A percentile compares a stretch with the other conserved stretches of the same genome.
phyloP scores from a whole-genome alignment of 2,797 vertebrate genomes.

The Melanotaenia parkinsoni region DNA sequence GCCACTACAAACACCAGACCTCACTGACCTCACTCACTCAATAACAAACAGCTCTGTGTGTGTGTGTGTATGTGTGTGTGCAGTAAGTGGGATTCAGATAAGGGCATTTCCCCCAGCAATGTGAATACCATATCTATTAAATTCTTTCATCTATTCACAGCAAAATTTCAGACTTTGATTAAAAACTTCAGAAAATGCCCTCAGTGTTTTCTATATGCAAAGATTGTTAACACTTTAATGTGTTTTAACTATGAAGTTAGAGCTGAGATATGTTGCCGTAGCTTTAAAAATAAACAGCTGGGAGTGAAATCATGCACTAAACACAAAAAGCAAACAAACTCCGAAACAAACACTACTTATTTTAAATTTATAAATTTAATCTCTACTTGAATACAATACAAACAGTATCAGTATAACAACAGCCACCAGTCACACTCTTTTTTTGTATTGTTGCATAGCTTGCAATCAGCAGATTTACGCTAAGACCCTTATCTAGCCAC shows the following conservation, averaged over 20 bases:
- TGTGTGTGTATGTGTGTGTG: constrained; percentile 11
- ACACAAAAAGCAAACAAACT: background rate
- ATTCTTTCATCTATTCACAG: constrained; percentile 3
- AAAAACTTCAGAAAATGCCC: background rate
- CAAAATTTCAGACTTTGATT: constrained; percentile 7
- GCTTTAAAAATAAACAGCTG: too few relatives aligned
- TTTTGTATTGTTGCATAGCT: background rate
- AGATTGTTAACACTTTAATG: background rate
- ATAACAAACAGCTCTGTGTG: constrained; percentile 74
- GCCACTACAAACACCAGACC: constrained; percentile 63
- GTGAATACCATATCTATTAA: constrained; percentile 3
- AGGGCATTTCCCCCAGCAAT: constrained; percentile 8
- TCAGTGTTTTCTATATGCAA: background rate
- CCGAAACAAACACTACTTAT: background rate
- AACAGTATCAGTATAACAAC: background rate
- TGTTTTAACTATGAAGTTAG: background rate
- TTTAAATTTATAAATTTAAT: background rate
- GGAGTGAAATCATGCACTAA: too few relatives aligned
- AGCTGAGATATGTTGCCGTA: too few relatives aligned
- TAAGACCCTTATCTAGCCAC: background rate
- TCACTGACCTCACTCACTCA: constrained; percentile 68
- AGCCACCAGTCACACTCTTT: background rate
- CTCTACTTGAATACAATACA: background rate
- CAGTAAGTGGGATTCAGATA: constrained; percentile 3
- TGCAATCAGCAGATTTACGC: background rate